A percentile compares a stretch with the other conserved stretches of the same genome.
Evolutionary conservation across 2,113 vertebrate species (phyloP).

Genomic region (Sceloporus tristichus): DNA sequence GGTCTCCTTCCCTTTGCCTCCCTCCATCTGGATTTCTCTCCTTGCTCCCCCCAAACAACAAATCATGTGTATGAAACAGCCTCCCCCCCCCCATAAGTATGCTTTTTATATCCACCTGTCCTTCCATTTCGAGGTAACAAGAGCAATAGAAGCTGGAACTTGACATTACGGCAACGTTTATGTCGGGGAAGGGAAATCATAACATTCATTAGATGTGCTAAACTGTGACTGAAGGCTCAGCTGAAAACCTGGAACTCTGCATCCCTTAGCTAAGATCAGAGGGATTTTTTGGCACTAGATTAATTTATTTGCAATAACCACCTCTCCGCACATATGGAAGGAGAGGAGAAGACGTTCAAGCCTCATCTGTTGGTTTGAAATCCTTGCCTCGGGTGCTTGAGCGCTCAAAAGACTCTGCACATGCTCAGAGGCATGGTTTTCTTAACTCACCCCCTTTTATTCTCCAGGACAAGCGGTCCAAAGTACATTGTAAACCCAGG

Average conservation of each 20-base stretch:
- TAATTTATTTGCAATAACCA: background rate
- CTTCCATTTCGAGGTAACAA: background rate
- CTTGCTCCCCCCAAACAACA: background rate
- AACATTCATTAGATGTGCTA: conserved; percentile 16
- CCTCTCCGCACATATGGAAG: background rate
- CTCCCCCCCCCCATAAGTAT: no score
- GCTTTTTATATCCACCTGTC: background rate
- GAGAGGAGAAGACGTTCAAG: background rate
- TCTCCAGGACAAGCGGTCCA: background rate
- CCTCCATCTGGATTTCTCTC: background rate
- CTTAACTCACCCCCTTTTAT: background rate
- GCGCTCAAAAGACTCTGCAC: background rate
- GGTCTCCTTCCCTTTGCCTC: background rate
- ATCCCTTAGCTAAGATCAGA: background rate
- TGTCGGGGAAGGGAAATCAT: background rate
- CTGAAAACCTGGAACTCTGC: background rate
- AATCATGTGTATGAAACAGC: background rate
- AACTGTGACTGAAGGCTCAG: background rate
- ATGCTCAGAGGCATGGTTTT: background rate
- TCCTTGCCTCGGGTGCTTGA: background rate
- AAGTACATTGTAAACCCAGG: background rate
- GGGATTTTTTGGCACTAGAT: background rate
- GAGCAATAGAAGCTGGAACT: background rate
- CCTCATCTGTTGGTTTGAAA: background rate
- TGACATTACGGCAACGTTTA: conserved; percentile 11